Conservation (phyloP, 23 tunicate species). For the Ciona savignyi region DNA sequence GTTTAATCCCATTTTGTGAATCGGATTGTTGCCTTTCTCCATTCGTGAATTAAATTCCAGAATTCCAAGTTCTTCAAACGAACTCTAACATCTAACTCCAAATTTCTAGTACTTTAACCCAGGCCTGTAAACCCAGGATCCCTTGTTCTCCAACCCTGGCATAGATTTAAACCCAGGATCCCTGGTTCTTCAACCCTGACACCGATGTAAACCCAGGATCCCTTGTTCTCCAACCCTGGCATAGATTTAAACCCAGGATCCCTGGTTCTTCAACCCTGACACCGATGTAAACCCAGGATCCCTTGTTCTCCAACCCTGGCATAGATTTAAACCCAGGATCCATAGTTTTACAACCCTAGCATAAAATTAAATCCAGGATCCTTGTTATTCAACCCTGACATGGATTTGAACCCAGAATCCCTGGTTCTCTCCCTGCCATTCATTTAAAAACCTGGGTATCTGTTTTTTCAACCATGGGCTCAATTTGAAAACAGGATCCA, state of each 20-base stretch:
- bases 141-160: constrained; percentile 1
- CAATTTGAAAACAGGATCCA: neutral
- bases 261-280: neutral
- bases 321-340: neutral
- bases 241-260: neutral
- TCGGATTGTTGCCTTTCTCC: too few species aligned
- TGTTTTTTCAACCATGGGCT: neutral
- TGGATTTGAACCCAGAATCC: neutral
- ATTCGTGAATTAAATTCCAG: neutral
- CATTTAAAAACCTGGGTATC: neutral
- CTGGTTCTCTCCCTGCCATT: neutral
- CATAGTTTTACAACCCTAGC: neutral
- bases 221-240: neutral
- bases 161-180: neutral
- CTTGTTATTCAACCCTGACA: neutral
- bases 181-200: neutral
- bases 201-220: neutral
- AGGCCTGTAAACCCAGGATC: neutral
- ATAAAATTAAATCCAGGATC: neutral
- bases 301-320: constrained; percentile 1
- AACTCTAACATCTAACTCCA: neutral
- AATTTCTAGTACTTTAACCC: neutral
- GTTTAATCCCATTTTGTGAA: too few species aligned
- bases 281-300: neutral
- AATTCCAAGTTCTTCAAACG: neutral